A percentile compares a stretch with the other conserved stretches of the same genome.
These are phyloP conservation scores for Callinectes sapidus DNA, from an alignment of 2,888 invertebrate genomes.

Conservation along the genomic window DNA sequence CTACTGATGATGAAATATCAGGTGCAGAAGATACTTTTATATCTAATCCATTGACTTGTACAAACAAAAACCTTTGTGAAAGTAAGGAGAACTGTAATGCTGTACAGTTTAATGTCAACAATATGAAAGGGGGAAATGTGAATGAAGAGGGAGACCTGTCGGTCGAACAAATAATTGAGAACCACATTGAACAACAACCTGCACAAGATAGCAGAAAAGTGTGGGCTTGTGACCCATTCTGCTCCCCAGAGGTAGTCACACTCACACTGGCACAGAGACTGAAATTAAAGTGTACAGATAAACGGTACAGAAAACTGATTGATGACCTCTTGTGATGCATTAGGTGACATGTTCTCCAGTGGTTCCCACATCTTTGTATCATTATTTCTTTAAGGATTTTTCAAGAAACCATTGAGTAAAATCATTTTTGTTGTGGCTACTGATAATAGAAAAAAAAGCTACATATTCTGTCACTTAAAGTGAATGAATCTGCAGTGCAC, in stretches of 20 bases:
- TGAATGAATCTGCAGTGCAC: too few species aligned
- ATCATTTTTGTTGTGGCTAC: neutral
- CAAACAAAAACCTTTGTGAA: neutral
- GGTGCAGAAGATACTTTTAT: neutral
- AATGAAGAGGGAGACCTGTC: neutral
- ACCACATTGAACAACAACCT: neutral
- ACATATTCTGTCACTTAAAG: too few species aligned
- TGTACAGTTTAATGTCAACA: neutral
- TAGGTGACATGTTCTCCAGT: neutral
- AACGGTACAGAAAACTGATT: constrained; percentile 30
- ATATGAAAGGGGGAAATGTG: neutral
- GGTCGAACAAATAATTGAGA: neutral
- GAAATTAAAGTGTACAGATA: constrained; percentile 28
- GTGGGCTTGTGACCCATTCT: constrained; percentile 9
- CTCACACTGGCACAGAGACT: constrained; percentile 44
- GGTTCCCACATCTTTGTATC: neutral
- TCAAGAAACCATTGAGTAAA: neutral
- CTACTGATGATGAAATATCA: neutral
- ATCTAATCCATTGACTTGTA: neutral
- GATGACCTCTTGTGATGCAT: constrained; percentile 23
- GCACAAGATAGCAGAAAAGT: neutral
- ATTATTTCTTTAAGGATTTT: neutral
- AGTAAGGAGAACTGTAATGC: neutral
- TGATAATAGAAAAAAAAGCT: too few species aligned
- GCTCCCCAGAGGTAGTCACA: constrained; percentile 29